These are phyloP conservation scores for Leguminivora glycinivorella DNA, from an alignment of 1,140 invertebrate species.

Conservation along the genomic window DNA sequence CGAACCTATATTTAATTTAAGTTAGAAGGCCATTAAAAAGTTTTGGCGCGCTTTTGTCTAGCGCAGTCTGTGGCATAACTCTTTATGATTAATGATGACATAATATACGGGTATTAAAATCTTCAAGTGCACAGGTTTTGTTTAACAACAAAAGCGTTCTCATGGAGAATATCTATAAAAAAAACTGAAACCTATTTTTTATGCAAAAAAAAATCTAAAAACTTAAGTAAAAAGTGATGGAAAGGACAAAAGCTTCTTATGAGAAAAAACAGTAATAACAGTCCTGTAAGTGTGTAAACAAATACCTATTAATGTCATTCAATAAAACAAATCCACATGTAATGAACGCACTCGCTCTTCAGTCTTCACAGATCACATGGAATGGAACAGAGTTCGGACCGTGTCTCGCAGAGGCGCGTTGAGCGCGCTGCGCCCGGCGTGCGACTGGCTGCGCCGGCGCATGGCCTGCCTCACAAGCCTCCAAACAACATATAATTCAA, in stretches of 20 bases:
- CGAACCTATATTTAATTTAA: not conserved
- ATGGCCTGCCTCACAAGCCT: constrained; percentile 23
- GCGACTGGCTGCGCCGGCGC: constrained; percentile 55
- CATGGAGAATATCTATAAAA: too few relatives aligned
- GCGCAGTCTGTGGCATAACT: too few relatives aligned
- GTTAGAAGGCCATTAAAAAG: constrained; percentile 14
- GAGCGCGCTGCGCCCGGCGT: constrained; percentile 60
- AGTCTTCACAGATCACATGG: constrained; percentile 35
- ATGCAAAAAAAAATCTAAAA: too few relatives aligned
- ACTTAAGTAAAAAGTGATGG: too few relatives aligned
- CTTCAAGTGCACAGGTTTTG: not conserved
- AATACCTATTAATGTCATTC: not conserved
- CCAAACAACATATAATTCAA: not conserved
- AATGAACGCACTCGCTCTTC: constrained; percentile 21
- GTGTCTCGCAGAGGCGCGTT: constrained; percentile 42
- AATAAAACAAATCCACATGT: not conserved
- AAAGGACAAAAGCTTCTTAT: too few relatives aligned
- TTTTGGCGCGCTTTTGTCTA: constrained; percentile 18
- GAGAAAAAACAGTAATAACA: too few relatives aligned
- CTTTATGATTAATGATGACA: constrained; percentile 2
- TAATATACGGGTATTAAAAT: not conserved
- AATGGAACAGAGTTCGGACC: not conserved
- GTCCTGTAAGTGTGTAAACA: not conserved
- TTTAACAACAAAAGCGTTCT: constrained; percentile 13
- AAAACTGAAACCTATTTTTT: too few relatives aligned